Evolutionary conservation across 2,797 vertebrate species (phyloP).

Genomic region (Poecilia gillii): DNA sequence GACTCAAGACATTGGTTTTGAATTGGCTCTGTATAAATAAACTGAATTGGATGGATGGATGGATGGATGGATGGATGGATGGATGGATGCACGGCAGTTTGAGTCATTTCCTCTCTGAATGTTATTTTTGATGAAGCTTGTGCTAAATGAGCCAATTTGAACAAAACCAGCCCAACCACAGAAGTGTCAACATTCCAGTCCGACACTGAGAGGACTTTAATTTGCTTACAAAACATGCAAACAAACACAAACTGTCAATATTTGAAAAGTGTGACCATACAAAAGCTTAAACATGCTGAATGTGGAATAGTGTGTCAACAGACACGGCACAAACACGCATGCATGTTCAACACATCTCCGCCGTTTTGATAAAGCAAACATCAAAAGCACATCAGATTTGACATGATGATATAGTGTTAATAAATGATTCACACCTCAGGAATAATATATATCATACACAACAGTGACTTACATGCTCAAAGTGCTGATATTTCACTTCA

Average conservation of each 20-base stretch:
- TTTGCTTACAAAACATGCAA: slow-evolving; percentile 58
- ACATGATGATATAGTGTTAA: slow-evolving; percentile 11
- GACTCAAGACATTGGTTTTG: too few species aligned
- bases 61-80: neutral
- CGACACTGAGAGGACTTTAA: slow-evolving; percentile 40
- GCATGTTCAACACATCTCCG: slow-evolving; percentile 20
- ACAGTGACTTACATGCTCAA: neutral
- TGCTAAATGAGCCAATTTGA: neutral
- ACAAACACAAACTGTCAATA: slow-evolving; percentile 40
- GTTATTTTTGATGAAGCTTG: neutral
- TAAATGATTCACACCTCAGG: slow-evolving; percentile 7
- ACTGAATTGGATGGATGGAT: too few species aligned
- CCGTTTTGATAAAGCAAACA: slow-evolving; percentile 28
- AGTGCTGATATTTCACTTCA: neutral
- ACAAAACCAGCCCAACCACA: neutral
- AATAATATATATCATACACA: neutral
- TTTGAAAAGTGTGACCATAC: slow-evolving; percentile 20
- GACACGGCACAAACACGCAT: slow-evolving; percentile 12
- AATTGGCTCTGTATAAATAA: too few species aligned
- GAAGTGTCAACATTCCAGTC: neutral
- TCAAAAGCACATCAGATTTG: slow-evolving; percentile 23
- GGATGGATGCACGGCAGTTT: neutral
- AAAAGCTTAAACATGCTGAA: slow-evolving; percentile 16
- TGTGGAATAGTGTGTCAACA: slow-evolving; percentile 22
- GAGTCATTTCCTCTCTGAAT: neutral